Percentiles rank a stretch among this genome's conserved stretches.
These are phyloP conservation scores for Forbesichthys papilliferus DNA, from an alignment of 2,113 vertebrate species.

Conservation along the genomic window DNA sequence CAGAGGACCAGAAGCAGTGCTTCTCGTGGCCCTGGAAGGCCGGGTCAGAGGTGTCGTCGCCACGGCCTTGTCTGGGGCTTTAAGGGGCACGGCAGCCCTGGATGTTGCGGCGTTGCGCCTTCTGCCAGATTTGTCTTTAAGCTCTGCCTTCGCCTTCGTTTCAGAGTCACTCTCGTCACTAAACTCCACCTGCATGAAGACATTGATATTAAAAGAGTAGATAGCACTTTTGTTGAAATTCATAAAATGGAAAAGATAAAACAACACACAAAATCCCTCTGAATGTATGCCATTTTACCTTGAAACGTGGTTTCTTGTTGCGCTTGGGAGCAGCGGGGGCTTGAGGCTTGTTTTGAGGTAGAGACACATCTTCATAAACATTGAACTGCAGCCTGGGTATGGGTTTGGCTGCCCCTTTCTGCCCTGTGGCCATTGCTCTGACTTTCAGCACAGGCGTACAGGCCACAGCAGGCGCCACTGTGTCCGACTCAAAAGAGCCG, in stretches of 20 bases:
- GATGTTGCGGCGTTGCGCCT: slow-evolving; percentile 27
- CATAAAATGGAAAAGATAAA: neutral
- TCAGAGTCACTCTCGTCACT: slow-evolving; percentile 89
- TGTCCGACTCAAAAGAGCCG: slow-evolving; percentile 66
- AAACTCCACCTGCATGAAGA: slow-evolving; percentile 79
- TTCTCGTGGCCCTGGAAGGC: slow-evolving; percentile 49
- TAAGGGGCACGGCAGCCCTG: slow-evolving; percentile 30
- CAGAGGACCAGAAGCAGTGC: slow-evolving; percentile 21
- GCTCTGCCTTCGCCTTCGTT: slow-evolving; percentile 28
- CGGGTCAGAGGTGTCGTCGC: slow-evolving; percentile 39
- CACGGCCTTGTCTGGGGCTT: slow-evolving; percentile 24
- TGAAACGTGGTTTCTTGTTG: slow-evolving; percentile 78
- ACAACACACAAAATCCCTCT: neutral
- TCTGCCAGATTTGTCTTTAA: slow-evolving; percentile 30
- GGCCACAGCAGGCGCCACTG: slow-evolving; percentile 59
- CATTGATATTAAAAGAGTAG: neutral
- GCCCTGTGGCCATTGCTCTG: slow-evolving; percentile 9
- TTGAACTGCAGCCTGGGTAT: slow-evolving; percentile 72
- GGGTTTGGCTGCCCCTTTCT: slow-evolving; percentile 43
- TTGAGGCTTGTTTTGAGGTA: slow-evolving; percentile 38
- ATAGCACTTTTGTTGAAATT: neutral
- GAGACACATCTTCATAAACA: slow-evolving; percentile 80
- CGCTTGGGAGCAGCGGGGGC: slow-evolving; percentile 82
- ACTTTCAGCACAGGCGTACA: slow-evolving; percentile 64
- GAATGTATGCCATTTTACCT: slow-evolving; percentile 63